Base-by-base conservation (phyloP, 1,140 invertebrate genomes). In the Lucilia sericata region DNA sequence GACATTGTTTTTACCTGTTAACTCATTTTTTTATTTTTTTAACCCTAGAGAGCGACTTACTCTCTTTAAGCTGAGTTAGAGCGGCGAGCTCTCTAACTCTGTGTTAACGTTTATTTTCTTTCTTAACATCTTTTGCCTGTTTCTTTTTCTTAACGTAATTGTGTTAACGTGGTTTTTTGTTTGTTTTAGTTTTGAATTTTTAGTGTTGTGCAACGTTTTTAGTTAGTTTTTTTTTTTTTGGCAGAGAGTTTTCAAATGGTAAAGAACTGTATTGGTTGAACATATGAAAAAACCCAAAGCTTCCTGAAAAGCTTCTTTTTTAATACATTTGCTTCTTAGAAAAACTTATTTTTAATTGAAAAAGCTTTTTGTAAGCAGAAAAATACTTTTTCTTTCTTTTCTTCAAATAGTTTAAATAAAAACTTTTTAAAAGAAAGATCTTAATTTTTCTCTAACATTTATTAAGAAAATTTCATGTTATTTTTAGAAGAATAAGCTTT, bases 181-280 rank as follows among this genome's bases (percentile, higher is more conserved):
- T 60, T 60, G 13, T n/a, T 2, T 60, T 14, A 60, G 17, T 4
- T 36, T 36, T 36, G 3, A 36, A 21, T 21, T 8, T 70, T 9
- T n/a, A 70, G 65, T 70, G 65, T 70, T 70, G 19, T 19, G 65
- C 65, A 70, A 70, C n/a, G n/a, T 70, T 70, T 70, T 70, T 42
- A 10, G 2, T 42, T 42, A 2, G 42, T 42, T 42, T 70, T 60
- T 13, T n/a, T 42, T 42, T 70, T 60, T 13, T n/a, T 60, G 55
- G 65, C 5, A 70, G 25, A 25, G 65, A 21, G n/a, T 21, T 70
- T 70, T 70, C 1, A 12, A 10, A 19, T 70, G 3, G 9, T 19
- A 0, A 25, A 19, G 17, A 8, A 60, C 5, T 60, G 3, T n/a
- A n/a, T 17, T 7, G 13, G 14, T n/a, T n/a, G n/a, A n/a, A n/a